Evolutionary conservation across 2,113 vertebrate genomes (phyloP), one percentile per base, ranked within the genome.

Genomic region (Neodontobutis hainanensis): DNA sequence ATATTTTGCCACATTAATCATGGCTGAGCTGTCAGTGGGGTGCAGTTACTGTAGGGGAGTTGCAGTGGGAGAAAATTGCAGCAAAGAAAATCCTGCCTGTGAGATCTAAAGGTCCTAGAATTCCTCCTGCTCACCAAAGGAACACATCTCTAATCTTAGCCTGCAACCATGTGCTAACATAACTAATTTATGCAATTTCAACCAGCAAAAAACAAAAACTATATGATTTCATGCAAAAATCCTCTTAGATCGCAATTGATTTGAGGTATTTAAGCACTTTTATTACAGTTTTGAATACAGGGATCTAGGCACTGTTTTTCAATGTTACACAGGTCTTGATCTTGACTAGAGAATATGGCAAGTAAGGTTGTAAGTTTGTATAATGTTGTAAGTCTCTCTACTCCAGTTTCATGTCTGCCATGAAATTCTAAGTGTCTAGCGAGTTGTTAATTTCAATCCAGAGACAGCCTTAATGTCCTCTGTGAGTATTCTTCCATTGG

Each of bases 361-460:
- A 27, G 19, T 27, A 27, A 27, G 19, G 19, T 27, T 40, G 38
- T 5, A 6, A 40, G 38, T 40, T 40, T 40, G 8, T 40, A 1
- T 40, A 5, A 40, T 40, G 38, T 40, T 40, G 38, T 40, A 64
- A 72, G 76, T 68, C 81, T 74, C 70, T 55, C 78, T 57, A 62
- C 81, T 90, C 85, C 81, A 87, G 85, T 81, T 88, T 92, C 87
- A 83, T 88, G 86, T 88, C 82, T 84, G 77, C 66, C 35, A 35
- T 77, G 88, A 27, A 86, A 90, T 90, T 92, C 83, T 84, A 70
- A 89, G 79, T 85, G 79, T 83, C 86, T 92, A 85, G 72, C 61
- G 81, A 88, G 73, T 78, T 84, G 82, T 89, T 92, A 87, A 94
- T 93, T 91, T 89, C 77, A 81, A 82, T 90, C 89, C 87, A 84